Evolutionary conservation across 2,113 vertebrate genomes (phyloP).

Genomic region (Formicarius rufipectus): DNA sequence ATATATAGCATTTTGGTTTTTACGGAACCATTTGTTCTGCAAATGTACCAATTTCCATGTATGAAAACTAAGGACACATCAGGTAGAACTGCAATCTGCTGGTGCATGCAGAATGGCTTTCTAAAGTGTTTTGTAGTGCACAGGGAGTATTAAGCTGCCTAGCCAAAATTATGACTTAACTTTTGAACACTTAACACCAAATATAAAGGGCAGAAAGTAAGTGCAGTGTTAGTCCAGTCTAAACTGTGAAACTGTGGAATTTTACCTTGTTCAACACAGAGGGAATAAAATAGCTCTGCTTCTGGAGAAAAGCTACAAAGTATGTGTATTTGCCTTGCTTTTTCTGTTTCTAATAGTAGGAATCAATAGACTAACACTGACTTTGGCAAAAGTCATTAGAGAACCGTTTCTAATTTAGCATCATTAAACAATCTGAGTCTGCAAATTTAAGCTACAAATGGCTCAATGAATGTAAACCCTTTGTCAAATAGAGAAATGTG

Average conservation of each 20-base stretch:
- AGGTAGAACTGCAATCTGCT: background rate
- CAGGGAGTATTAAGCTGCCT: background rate
- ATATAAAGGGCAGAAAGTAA: background rate
- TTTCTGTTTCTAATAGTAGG: background rate
- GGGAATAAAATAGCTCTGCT: background rate
- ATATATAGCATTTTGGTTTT: background rate
- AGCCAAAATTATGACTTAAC: background rate
- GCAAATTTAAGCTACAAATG: slow-evolving; percentile 8
- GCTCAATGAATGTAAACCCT: slow-evolving; percentile 19
- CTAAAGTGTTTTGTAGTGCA: background rate
- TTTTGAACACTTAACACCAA: background rate
- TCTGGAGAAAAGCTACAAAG: background rate
- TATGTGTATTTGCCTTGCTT: background rate
- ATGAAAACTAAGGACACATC: background rate
- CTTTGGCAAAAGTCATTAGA: slow-evolving; percentile 10
- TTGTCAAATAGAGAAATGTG: slow-evolving; percentile 40
- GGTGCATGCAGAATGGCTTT: background rate
- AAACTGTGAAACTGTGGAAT: background rate
- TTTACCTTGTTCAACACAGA: background rate
- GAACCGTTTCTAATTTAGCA: background rate
- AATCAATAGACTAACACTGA: background rate
- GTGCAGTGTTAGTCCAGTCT: background rate
- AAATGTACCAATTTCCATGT: background rate
- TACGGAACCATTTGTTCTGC: background rate
- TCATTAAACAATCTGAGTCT: slow-evolving; percentile 1